Evolutionary conservation across 2,113 vertebrate species (phyloP), one percentile per base, ranked within the genome.

Genomic region (Camelus dromedarius): DNA sequence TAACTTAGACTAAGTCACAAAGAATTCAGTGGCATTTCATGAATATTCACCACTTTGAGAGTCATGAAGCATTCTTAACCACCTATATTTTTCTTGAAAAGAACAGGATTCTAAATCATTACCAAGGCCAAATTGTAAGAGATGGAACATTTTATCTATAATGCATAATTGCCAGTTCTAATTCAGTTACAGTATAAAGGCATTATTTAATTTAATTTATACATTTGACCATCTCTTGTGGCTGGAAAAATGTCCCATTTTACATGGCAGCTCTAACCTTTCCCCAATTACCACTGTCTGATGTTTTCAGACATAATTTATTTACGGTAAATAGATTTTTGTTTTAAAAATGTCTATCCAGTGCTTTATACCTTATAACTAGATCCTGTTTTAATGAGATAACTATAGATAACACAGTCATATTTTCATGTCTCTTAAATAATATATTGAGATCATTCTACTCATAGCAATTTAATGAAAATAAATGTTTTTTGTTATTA

Each of bases 381-480:
- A 95, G 95, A 97, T 91, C 91, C 89, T 89, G 56, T 89, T 93
- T 96, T 97, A 97, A 97, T 97, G 88, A 95, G 93, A 97, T 96
- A 95, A 97, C 95, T 95, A 94, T 95, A 96, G 96, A 97, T 96
- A 96, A 97, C 77, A 91, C 22, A n/a, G 69, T 58, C 93, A 82
- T 97, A 89, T 95, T 97, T 96, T 97, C 89, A 82, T 97, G 89
- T 97, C 95, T 97, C 85, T 97, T 94, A 93, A 94, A 96, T 97
- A 93, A 97, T 93, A 83, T 80, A 94, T 97, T 64, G 93, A 94
- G 93, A 97, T 93, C 95, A 93, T 79, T 93, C 93, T 94, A 86
- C 95, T 97, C 96, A 93, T n/a, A 95, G 86, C 92, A 86, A 93
- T 93, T 86, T 97, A 97, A 98, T 97, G 96, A 97, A 95, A 98